These are phyloP conservation scores for Allophyes oxyacanthae DNA, from an alignment of 2,888 invertebrate species.

Conservation along the genomic window DNA sequence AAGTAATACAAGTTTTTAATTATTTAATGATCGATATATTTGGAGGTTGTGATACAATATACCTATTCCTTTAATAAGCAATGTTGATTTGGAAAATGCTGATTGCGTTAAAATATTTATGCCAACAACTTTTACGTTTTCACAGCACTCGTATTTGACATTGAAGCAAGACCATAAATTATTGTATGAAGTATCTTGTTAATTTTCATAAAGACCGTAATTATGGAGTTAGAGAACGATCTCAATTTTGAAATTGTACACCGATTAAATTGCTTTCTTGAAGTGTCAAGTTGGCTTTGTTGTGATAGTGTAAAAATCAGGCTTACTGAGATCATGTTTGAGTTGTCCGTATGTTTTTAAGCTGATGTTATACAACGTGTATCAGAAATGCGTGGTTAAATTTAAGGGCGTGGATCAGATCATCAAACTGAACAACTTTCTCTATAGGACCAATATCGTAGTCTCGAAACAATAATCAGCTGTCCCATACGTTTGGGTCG, in stretches of 20 bases:
- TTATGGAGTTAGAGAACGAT: neutral
- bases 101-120: constrained; percentile 26
- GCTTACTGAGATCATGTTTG: too few species aligned
- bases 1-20: constrained; percentile 23
- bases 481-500: too few species aligned
- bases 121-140: constrained; percentile 46
- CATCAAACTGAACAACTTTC: too few species aligned
- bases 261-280: too few species aligned
- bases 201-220: neutral
- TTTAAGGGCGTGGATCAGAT: too few species aligned
- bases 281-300: too few species aligned
- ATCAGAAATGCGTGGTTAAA: too few species aligned
- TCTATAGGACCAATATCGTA: too few species aligned
- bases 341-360: too few species aligned
- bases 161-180: constrained; percentile 21
- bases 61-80: constrained; percentile 4
- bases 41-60: constrained; percentile 20
- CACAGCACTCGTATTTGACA: constrained; percentile 4
- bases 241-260: neutral
- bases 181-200: neutral
- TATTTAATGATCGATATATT: constrained; percentile 22
- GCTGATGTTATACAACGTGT: too few species aligned
- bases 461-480: too few species aligned
- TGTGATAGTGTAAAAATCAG: too few species aligned
- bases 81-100: constrained; percentile 18